Conservation (phyloP, 1,140 invertebrate genomes). For the Cyclina sinensis region DNA sequence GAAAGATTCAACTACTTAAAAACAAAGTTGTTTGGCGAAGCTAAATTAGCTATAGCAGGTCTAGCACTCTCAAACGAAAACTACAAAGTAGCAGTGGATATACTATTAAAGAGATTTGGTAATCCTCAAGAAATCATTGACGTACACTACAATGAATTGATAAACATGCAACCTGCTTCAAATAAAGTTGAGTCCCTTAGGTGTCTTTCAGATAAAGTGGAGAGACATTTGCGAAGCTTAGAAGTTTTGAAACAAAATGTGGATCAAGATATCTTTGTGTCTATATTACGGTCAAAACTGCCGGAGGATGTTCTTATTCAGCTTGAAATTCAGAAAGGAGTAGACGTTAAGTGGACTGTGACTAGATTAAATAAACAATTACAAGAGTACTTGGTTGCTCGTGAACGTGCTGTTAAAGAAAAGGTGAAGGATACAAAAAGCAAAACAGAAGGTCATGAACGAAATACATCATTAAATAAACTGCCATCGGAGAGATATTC, state of each 20-base stretch:
- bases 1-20: slow-evolving; percentile 27
- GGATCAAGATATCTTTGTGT: slow-evolving; percentile 23
- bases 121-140: slow-evolving; percentile 37
- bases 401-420: slow-evolving; percentile 13
- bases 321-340: slow-evolving; percentile 36
- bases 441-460: background rate
- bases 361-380: background rate
- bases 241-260: slow-evolving; percentile 19
- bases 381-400: background rate
- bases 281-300: slow-evolving; percentile 4
- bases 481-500: background rate
- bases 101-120: slow-evolving; percentile 20
- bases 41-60: background rate
- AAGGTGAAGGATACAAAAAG: too few relatives aligned
- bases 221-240: slow-evolving; percentile 21
- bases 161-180: slow-evolving; percentile 4
- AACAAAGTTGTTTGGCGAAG: slow-evolving; percentile 21
- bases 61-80: slow-evolving; percentile 22
- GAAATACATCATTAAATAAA: background rate
- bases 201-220: too few relatives aligned
- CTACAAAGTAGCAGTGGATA: slow-evolving; percentile 22
- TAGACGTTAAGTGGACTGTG: slow-evolving; percentile 4
- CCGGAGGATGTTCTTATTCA: slow-evolving; percentile 5
- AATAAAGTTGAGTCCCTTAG: background rate
- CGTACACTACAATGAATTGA: slow-evolving; percentile 8